Evolutionary conservation across 2,113 vertebrate species (phyloP), one percentile per base, ranked within the genome.

Genomic region (Silurus asotus): DNA sequence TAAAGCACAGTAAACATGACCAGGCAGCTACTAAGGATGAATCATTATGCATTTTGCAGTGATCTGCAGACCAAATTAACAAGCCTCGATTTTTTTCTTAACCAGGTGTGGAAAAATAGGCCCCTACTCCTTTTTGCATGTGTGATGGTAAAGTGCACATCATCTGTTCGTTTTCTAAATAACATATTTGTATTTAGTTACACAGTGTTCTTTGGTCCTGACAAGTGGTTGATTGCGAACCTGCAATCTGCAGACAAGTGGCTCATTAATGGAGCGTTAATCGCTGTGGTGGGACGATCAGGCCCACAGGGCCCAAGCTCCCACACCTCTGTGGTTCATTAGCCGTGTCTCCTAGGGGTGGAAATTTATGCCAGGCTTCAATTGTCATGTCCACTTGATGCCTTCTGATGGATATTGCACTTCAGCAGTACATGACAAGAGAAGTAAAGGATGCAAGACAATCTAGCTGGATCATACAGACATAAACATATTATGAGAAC

Each of bases 241-340:
- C 78, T 58, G 83, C 88, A 83, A 67, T 74, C 69, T 17, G 49
- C 11, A 28, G 53, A 62, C 20, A 59, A 88, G 88, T 51, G 84
- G 87, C 90, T 93, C 92, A 86, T 91, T 92, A 92, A 89, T 49
- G 64, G 85, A 78, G 88, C 6, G 88, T 82, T 90, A 88, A 89
- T 91, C 87, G 88, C 88, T 6, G 86, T 74, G 85, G 90, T 91
- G 85, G 87, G 87, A 79, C 53, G 64, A 89, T 86, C 89, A 80
- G 28, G 85, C 86, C 72, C 64, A 23, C 61, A 25, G 89, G 91
- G 89, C 89, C 75, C 90, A 91, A 84, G 84, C 79, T 90, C 90
- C 91, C 89, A 87, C 86, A 83, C 86, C 61, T 90, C 83, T 91
- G 84, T 85, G 90, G 89, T 91, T 92, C 92, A 94, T 94, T 94